Conservation (phyloP, 2,888 invertebrate genomes). For the Mesorhabditis sp. region DNA sequence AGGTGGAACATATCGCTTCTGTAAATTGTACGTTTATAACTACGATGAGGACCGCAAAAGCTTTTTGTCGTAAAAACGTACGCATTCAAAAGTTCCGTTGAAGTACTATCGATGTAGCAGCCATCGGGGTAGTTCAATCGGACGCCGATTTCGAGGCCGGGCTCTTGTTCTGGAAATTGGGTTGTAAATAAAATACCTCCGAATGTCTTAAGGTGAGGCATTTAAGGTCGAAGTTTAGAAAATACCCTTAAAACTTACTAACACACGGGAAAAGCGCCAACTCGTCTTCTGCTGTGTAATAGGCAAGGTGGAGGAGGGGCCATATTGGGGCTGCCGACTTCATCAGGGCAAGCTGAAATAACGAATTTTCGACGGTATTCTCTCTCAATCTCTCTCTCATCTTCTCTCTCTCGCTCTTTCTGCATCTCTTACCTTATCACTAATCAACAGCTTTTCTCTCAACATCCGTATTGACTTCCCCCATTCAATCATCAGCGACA, state of each 20-base stretch:
- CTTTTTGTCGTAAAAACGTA: conserved; percentile 12
- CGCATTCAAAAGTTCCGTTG: conserved; percentile 18
- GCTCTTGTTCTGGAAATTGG: conserved; percentile 27
- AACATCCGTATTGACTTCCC: conserved; percentile 37
- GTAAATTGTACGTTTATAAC: conserved; percentile 8
- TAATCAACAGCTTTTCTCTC: conserved; percentile 25
- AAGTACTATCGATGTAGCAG: conserved; percentile 34
- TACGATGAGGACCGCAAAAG: neutral
- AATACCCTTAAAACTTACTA: neutral
- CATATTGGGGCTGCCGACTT: conserved; percentile 39
- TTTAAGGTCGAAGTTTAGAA: neutral
- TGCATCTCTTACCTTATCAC: conserved; percentile 33
- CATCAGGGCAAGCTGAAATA: conserved; percentile 40
- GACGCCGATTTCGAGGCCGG: conserved; percentile 27
- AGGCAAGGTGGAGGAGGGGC: conserved; percentile 39
- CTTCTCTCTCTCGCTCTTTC: neutral
- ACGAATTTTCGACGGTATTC: neutral
- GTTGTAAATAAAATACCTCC: neutral
- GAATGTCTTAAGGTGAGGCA: neutral
- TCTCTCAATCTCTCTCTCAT: conserved; percentile 3
- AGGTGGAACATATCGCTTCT: conserved; percentile 41
- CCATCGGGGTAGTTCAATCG: conserved; percentile 43
- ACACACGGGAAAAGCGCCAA: neutral
- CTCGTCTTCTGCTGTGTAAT: conserved; percentile 29
- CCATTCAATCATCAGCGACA: conserved; percentile 46